Conservation (phyloP, 2,113 vertebrate species). For the Pygoscelis adeliae region DNA sequence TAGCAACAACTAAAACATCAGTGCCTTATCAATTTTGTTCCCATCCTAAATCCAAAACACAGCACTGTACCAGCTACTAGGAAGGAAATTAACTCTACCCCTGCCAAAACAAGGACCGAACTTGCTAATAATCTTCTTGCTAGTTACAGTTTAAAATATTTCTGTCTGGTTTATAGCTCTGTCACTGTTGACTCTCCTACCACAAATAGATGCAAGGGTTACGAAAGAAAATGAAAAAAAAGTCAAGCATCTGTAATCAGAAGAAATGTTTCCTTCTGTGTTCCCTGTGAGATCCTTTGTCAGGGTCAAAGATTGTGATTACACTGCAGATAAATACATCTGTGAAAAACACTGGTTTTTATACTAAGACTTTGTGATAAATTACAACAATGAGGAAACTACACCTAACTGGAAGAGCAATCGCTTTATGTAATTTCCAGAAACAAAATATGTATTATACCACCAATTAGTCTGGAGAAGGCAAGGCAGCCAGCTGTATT, state of each 20-base stretch:
- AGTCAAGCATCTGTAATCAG: neutral
- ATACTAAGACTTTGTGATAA: neutral
- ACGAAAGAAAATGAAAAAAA: neutral
- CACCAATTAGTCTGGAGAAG: neutral
- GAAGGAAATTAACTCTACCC: no score
- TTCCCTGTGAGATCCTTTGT: neutral
- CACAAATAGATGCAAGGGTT: fast-evolving
- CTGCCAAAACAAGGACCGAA: no score
- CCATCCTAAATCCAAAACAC: no score
- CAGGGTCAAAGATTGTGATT: neutral
- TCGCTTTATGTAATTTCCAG: neutral
- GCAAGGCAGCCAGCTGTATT: neutral
- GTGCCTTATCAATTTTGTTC: no score
- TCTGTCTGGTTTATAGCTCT: neutral
- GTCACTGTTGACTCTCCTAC: neutral
- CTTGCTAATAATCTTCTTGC: neutral
- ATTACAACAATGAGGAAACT: neutral
- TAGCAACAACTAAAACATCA: no score
- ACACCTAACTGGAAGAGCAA: neutral
- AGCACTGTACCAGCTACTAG: no score
- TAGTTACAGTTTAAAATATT: neutral
- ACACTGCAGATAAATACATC: neutral
- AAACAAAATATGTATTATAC: neutral
- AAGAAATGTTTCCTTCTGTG: neutral
- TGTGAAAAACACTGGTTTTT: neutral